Percentiles rank a stretch among this genome's conserved stretches.
These are phyloP conservation scores for Sialia sialis DNA, from an alignment of 2,113 vertebrate genomes.

Conservation along the genomic window DNA sequence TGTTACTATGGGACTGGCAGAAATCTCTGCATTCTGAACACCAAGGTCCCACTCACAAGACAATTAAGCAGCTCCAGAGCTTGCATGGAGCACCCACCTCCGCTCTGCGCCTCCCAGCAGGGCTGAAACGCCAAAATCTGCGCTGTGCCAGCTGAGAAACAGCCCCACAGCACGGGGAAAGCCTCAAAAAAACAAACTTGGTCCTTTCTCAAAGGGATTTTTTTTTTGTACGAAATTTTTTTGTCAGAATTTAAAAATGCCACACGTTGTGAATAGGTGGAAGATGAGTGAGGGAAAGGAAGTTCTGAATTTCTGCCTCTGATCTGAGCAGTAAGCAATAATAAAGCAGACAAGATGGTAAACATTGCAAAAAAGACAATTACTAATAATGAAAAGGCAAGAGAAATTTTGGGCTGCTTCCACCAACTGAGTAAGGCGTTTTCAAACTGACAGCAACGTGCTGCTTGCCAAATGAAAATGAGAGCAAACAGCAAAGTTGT, in stretches of 20 bases:
- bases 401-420: constrained; percentile 26
- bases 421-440: constrained; percentile 42
- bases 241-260: neutral
- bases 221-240: neutral
- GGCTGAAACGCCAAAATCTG: neutral
- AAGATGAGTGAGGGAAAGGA: neutral
- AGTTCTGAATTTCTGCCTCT: neutral
- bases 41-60: constrained; percentile 35
- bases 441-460: constrained; percentile 23
- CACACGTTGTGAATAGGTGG: neutral
- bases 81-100: constrained; percentile 6
- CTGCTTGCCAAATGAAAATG: constrained; percentile 44
- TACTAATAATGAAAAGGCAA: constrained; percentile 51
- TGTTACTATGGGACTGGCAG: constrained; percentile 26
- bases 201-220: neutral
- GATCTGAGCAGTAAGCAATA: neutral
- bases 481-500: constrained; percentile 26
- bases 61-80: constrained; percentile 31
- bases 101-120: neutral
- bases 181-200: neutral
- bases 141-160: neutral
- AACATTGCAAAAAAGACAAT: constrained; percentile 53
- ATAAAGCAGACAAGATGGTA: neutral
- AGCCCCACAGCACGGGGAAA: neutral
- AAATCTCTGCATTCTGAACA: constrained; percentile 16